phyloP scores from a whole-genome alignment of 2,113 vertebrate genomes.

The Platysternon megacephalum region DNA sequence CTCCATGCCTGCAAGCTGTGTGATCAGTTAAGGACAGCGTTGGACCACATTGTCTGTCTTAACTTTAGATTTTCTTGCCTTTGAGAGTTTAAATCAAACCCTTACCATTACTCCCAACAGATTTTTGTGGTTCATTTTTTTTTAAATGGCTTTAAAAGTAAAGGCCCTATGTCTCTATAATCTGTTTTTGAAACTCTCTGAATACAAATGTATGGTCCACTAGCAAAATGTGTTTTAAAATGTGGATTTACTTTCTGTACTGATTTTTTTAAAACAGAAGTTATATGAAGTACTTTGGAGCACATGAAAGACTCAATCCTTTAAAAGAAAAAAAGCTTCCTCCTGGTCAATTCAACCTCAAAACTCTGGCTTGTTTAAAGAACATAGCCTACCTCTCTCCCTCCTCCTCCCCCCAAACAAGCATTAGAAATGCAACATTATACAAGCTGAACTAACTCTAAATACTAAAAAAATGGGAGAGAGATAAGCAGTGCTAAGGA shows the following conservation, averaged over 20 bases:
- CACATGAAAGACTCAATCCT: not conserved
- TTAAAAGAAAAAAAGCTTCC: not conserved
- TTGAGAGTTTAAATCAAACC: not conserved
- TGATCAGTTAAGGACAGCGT: not conserved
- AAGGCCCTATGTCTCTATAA: not conserved
- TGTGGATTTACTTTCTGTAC: fast-evolving
- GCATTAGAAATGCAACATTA: not conserved
- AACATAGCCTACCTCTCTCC: not conserved
- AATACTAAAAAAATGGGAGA: not conserved
- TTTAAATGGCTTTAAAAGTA: not conserved
- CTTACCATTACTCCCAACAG: fast-evolving
- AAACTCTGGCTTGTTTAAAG: not conserved
- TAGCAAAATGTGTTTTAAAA: not conserved
- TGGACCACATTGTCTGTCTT: not conserved
- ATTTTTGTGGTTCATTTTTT: not conserved
- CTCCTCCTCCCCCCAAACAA: not conserved
- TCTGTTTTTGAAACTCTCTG: not conserved
- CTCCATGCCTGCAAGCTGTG: not conserved
- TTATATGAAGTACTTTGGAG: not conserved
- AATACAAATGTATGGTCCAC: not conserved
- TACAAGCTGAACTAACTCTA: not conserved
- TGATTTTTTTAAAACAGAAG: not conserved
- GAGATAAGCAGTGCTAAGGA: not conserved
- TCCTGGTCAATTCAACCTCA: not conserved
- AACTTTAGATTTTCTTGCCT: not conserved